Conservation (phyloP, 35 echinoderm and acorn worm genomes). For the Chiridota heheva region DNA sequence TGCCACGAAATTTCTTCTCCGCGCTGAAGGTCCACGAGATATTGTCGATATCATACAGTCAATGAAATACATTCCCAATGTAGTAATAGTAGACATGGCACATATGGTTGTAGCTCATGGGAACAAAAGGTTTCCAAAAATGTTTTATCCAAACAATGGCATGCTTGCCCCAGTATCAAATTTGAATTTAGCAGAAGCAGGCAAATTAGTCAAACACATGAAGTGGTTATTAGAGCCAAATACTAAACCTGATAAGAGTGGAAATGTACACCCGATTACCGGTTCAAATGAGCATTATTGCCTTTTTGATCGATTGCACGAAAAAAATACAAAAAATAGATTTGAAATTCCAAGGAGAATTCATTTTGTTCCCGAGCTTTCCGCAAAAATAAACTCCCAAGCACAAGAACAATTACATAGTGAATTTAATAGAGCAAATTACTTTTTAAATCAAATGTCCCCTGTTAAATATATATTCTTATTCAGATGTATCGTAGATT, state of each 20-base stretch:
- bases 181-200: not conserved
- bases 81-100: slow-evolving; percentile 22
- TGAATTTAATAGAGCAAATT: not conserved
- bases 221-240: not conserved
- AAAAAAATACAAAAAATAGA: not conserved
- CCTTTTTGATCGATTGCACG: slow-evolving; percentile 37
- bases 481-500: not conserved
- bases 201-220: not conserved
- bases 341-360: slow-evolving; percentile 19
- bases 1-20: slow-evolving; percentile 36
- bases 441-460: slow-evolving; percentile 24
- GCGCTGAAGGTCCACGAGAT: slow-evolving; percentile 44
- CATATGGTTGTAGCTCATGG: slow-evolving; percentile 30
- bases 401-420: slow-evolving; percentile 30
- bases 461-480: slow-evolving; percentile 31
- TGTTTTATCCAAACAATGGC: slow-evolving; percentile 53
- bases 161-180: slow-evolving; percentile 1
- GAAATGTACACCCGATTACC: slow-evolving; percentile 10
- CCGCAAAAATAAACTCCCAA: slow-evolving; percentile 15
- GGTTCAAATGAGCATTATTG: slow-evolving; percentile 14
- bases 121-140: not conserved
- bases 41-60: not conserved
- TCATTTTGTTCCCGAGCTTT: not conserved
- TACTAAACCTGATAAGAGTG: not conserved
- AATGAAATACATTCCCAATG: slow-evolving; percentile 18